A percentile compares a stretch with the other conserved stretches of the same genome.
phyloP scores from a whole-genome alignment of 2,113 vertebrate species.

The Melierax canorus region DNA sequence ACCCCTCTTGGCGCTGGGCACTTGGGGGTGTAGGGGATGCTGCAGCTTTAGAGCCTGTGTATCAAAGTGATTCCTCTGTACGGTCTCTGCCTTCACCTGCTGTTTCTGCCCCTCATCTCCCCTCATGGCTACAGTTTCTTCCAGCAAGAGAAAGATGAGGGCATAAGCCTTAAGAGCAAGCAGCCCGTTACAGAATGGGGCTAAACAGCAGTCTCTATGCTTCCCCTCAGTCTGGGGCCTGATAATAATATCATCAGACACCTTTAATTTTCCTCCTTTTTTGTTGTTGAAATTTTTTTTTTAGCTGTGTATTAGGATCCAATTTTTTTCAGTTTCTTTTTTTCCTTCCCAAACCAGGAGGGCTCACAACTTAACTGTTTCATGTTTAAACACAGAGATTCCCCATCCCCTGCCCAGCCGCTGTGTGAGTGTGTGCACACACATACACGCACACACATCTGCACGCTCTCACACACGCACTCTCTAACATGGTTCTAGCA shows the following conservation, averaged over 20 bases:
- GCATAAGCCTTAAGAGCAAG: background rate
- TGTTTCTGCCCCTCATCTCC: background rate
- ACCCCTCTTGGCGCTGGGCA: background rate
- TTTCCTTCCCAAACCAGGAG: background rate
- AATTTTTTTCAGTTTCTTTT: background rate
- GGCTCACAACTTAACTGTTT: background rate
- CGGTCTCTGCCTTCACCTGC: rapidly evolving
- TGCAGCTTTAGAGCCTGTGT: background rate
- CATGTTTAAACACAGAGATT: background rate
- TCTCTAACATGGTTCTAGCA: background rate
- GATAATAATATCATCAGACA: background rate
- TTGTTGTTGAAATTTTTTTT: background rate
- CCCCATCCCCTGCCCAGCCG: background rate
- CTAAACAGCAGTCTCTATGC: background rate
- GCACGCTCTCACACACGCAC: no score
- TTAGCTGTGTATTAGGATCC: background rate
- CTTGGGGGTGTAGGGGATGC: no score
- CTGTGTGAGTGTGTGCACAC: no score
- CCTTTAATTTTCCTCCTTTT: background rate
- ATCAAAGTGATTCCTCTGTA: no score
- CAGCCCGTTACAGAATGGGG: background rate
- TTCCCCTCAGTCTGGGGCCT: background rate
- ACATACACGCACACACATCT: background rate
- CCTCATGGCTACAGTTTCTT: background rate
- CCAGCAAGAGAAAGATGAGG: background rate